phyloP scores from a whole-genome alignment of 23 tunicate genomes.

The Trididemnum clinides region DNA sequence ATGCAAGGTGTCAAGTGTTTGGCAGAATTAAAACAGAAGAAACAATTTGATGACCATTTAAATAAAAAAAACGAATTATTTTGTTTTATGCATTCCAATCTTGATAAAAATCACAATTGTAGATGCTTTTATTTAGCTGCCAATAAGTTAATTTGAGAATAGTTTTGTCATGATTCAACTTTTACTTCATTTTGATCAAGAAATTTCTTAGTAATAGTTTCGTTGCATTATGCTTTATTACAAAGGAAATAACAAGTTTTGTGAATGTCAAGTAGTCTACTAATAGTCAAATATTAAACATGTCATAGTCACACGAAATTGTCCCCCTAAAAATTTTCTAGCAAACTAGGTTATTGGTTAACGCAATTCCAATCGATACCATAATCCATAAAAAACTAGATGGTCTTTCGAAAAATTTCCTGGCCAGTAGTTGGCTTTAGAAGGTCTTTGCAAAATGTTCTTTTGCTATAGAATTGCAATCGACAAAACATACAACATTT shows the following conservation, averaged over 20 bases:
- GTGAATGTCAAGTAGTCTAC: not conserved
- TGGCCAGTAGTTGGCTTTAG: too few species aligned
- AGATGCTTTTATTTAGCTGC: not conserved
- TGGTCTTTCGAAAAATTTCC: too few species aligned
- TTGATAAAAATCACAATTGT: not conserved
- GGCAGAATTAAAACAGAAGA: not conserved
- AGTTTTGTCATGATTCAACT: not conserved
- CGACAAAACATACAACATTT: too few species aligned
- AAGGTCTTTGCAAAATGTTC: too few species aligned
- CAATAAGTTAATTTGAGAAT: not conserved
- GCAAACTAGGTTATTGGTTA: not conserved
- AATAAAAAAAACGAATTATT: not conserved
- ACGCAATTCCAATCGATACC: too few species aligned
- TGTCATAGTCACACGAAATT: not conserved
- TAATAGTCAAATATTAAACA: not conserved
- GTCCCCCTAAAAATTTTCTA: not conserved
- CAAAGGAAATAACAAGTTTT: not conserved
- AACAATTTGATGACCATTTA: not conserved
- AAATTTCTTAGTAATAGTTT: not conserved
- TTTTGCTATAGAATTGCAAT: too few species aligned
- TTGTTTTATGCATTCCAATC: not conserved
- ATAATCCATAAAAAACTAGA: too few species aligned
- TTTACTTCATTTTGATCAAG: not conserved
- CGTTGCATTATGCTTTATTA: not conserved
- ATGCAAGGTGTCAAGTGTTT: not conserved